Base-by-base conservation (phyloP, 2,888 invertebrate species). In the Tenthredo notha region DNA sequence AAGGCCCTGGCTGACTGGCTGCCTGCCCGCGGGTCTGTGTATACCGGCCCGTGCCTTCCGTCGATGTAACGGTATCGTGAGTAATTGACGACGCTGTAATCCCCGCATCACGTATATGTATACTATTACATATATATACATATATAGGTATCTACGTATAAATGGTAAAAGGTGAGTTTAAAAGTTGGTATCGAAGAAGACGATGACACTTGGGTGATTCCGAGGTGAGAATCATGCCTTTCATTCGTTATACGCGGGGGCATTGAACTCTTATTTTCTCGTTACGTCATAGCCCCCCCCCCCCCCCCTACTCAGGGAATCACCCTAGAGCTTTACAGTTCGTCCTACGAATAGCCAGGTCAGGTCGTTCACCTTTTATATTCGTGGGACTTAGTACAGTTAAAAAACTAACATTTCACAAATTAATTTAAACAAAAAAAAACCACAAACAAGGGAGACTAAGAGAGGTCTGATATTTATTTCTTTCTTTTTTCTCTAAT, bases 11-110 rank as follows among this genome's bases (percentile, higher is more conserved):
- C 54, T 54, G 47, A 12, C 47, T 47, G 47, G 47, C 54, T 58
- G 50, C 50, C 50, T 50, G 54, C 54, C 61, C 15, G 77, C 25
- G 77, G 21, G 37, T 50, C 50, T 29, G 15, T 77, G 25, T 29
- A 10, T 43, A 33, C 47, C 29, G 29, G 67, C 67, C 33, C 29
- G 67, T 12, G 29, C 33, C 67, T 58, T 61, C 61, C 61, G 47
- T 70, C 83, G 83, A 67, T 43, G 43, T 91, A 92, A 92, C 91
- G 92, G 91, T 89, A 91, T 88, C 89, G 89, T 91, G 92, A 92
- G 92, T 91, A 91, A 91, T 91, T 91, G 90, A 87, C 86, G 86
- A 77, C 75, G 78, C 74, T 40, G 74, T 74, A 43, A 74, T 74
- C 40, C 70, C 43, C 67, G 67, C 33, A 40, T 43, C 40, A n/a